Base-by-base conservation (phyloP, 2,113 vertebrate genomes). In the Sinocyclocheilus anophthalmus region DNA sequence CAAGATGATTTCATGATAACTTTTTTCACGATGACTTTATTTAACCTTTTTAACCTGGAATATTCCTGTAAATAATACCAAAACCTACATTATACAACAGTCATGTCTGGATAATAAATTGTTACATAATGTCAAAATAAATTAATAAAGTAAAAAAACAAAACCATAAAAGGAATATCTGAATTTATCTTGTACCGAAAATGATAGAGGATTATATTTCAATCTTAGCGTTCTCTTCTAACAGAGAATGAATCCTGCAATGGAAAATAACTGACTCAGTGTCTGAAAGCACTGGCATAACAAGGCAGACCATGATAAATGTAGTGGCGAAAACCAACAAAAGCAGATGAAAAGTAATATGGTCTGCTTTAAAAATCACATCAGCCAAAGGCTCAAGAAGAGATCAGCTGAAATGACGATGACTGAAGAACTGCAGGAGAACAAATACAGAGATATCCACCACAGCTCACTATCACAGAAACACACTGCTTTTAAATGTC, bases 351-450 rank as follows among this genome's bases (percentile, higher is more conserved):
- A 86, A 59, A 37, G 69, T 48, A 18, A 45, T 81, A 79, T 20
- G n/a, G 37, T 20, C 63, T 85, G 65, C 37, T 57, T 83, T 53
- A 70, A 83, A 83, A 63, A 83, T 70, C 26, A 8, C 26, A 14
- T 37, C 45, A 22, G 18, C 16, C 63, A 53, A 82, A 69, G 45
- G 26, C 26, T 24, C 11, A 78, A 22, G 76, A 78, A 57, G 16
- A 57, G 50, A 57, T 57, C 50, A 70, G 81, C 26, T 83, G 24
- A 83, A 83, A 83, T 83, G 12, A 57, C 13, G 30, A 22, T 8
- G 57, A 63, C n/a, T 16, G n/a, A 61, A 84, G 53, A 50, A 16
- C 55, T 48, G 7, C 26, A 1, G 11, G 39, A 59, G 45, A 37
- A 53, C 33, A 70, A 50, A 59, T 80, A 4, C 18, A 59, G 20